Percentiles rank a stretch among this genome's conserved stretches.
Evolutionary conservation across 2,888 invertebrate genomes (phyloP).

Genomic region (Lycophotia porphyrea): DNA sequence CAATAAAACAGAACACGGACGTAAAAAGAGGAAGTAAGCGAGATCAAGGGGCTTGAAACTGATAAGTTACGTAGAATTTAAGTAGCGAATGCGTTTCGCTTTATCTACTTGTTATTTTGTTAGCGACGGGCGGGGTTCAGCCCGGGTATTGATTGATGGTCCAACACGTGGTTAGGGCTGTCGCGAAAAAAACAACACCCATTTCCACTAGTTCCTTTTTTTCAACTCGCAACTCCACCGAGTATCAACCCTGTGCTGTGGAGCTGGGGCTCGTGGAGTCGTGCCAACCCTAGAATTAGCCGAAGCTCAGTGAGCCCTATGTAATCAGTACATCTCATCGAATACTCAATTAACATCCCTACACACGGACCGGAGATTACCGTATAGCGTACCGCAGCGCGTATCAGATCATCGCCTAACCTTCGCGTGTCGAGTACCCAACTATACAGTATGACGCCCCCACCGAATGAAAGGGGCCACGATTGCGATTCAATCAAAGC

Average conservation of each 20-base stretch:
- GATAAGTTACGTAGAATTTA: constrained; percentile 74
- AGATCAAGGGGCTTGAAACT: constrained; percentile 51
- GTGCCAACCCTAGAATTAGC: constrained; percentile 55
- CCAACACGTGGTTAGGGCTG: constrained; percentile 76
- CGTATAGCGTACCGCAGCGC: constrained; percentile 68
- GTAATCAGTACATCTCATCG: constrained; percentile 79
- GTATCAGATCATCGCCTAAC: constrained; percentile 77
- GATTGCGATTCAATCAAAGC: constrained; percentile 79
- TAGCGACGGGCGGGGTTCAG: constrained; percentile 68
- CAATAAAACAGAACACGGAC: constrained; percentile 63
- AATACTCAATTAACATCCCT: constrained; percentile 83
- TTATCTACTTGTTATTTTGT: constrained; percentile 82
- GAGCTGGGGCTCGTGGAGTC: constrained; percentile 2
- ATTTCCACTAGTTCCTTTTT: constrained; percentile 29
- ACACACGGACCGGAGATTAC: constrained; percentile 80
- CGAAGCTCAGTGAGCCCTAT: constrained; percentile 70
- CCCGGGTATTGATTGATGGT: constrained; percentile 81
- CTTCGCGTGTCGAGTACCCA: constrained; percentile 73
- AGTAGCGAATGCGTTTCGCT: constrained; percentile 78
- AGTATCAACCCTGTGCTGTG: constrained; percentile 7
- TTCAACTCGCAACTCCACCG: constrained; percentile 13
- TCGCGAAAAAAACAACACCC: constrained; percentile 60
- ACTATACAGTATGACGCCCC: constrained; percentile 66
- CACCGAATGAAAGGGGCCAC: constrained; percentile 77
- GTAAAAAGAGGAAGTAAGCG: constrained; percentile 50